Evolutionary conservation across 2,113 vertebrate species (phyloP).

Genomic region (Ascaphus truei): DNA sequence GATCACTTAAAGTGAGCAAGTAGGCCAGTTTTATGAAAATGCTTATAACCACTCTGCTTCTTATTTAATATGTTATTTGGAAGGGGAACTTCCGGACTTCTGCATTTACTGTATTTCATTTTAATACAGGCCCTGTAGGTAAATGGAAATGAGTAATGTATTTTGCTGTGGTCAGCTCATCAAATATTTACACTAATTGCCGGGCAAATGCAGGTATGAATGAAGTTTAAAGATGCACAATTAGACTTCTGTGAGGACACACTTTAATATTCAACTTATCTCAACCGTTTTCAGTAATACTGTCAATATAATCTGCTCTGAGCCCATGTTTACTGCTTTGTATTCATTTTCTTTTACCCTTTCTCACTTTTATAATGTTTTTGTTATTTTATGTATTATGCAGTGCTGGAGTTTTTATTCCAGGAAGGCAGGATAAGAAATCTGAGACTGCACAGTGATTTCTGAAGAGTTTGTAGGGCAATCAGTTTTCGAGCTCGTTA

Average conservation of each 20-base stretch:
- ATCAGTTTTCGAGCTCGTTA: background rate
- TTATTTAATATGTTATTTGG: too few relatives aligned
- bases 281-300: slow-evolving; percentile 1
- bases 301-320: background rate
- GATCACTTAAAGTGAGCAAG: too few relatives aligned
- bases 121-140: background rate
- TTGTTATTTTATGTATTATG: background rate
- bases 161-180: background rate
- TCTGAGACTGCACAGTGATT: background rate
- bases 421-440: background rate
- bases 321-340: background rate
- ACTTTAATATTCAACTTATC: background rate
- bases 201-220: background rate
- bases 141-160: background rate
- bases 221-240: background rate
- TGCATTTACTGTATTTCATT: slow-evolving; percentile 4
- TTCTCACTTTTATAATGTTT: background rate
- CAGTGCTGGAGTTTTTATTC: background rate
- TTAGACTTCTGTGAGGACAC: background rate
- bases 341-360: slow-evolving; percentile 1
- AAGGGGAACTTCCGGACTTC: too few relatives aligned
- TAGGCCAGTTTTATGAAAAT: too few relatives aligned
- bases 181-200: slow-evolving; percentile 16
- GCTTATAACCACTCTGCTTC: too few relatives aligned
- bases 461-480: background rate